Evolutionary conservation across 2,888 invertebrate genomes (phyloP).

Genomic region (Aricia artaxerxes): DNA sequence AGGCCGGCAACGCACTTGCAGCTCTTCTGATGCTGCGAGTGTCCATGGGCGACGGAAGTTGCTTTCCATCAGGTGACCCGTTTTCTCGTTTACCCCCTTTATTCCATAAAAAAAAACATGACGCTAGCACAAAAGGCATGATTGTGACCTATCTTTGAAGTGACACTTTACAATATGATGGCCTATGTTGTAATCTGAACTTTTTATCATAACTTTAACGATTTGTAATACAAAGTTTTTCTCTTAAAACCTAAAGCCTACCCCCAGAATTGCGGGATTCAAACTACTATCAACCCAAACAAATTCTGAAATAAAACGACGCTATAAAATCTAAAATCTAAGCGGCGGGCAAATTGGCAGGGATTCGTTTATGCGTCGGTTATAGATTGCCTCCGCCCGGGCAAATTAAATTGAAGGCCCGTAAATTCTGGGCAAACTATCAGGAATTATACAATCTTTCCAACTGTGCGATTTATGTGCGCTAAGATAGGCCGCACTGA

Average conservation of each 20-base stretch:
- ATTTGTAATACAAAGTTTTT: too few relatives aligned
- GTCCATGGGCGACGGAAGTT: too few relatives aligned
- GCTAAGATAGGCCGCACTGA: not conserved
- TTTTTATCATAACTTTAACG: too few relatives aligned
- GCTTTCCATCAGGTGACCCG: too few relatives aligned
- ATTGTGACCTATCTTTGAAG: too few relatives aligned
- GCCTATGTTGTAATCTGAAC: too few relatives aligned
- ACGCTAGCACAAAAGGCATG: too few relatives aligned
- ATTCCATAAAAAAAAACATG: too few relatives aligned
- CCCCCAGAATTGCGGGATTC: not conserved
- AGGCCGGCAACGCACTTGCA: too few relatives aligned
- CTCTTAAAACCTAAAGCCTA: not conserved
- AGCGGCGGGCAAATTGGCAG: conserved; percentile 4
- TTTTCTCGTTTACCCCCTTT: too few relatives aligned
- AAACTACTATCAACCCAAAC: not conserved
- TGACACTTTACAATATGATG: too few relatives aligned
- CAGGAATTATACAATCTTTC: conserved; percentile 8
- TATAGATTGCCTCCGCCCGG: not conserved
- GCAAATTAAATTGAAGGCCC: conserved; percentile 15
- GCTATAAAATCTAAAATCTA: conserved; percentile 16
- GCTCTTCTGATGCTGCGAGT: too few relatives aligned
- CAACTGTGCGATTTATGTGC: not conserved
- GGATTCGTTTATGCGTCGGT: conserved; percentile 12
- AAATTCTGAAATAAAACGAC: not conserved
- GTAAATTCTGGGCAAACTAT: not conserved